A percentile compares a stretch with the other conserved stretches of the same genome.
Evolutionary conservation across 2,113 vertebrate genomes (phyloP).

Genomic region (Sisor rabdophorus): DNA sequence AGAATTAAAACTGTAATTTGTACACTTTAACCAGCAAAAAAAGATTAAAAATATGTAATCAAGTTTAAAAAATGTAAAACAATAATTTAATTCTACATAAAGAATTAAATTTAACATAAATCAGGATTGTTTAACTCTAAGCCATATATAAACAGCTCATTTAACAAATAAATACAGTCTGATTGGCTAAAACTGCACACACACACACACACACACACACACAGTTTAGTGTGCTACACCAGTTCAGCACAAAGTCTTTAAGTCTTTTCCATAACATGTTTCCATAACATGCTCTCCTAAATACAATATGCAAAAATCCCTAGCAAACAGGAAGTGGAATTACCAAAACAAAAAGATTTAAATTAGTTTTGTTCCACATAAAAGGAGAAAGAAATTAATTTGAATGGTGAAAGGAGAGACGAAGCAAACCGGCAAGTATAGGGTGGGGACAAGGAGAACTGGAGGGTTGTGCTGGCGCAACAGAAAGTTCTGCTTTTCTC

Average conservation of each 20-base stretch:
- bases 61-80: not conserved
- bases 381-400: conserved; percentile 11
- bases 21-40: not conserved
- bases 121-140: not conserved
- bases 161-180: not conserved
- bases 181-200: not conserved
- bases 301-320: conserved; percentile 39
- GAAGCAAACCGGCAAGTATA: not conserved
- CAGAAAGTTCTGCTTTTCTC: conserved; percentile 54
- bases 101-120: not conserved
- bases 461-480: conserved; percentile 23
- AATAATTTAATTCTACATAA: not conserved
- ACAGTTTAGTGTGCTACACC: not conserved
- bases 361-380: not conserved
- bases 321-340: conserved; percentile 50
- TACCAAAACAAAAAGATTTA: too few species aligned
- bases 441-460: conserved; percentile 15
- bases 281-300: conserved; percentile 34
- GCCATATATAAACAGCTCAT: not conserved
- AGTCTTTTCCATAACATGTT: conserved; percentile 28
- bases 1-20: not conserved
- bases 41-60: not conserved
- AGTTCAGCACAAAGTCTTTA: not conserved
- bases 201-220: not conserved
- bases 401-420: conserved; percentile 11